Percentiles rank a stretch among this genome's conserved stretches.
Evolutionary conservation across 2,888 invertebrate species (phyloP).

Genomic region (Oxytorus armatus): DNA sequence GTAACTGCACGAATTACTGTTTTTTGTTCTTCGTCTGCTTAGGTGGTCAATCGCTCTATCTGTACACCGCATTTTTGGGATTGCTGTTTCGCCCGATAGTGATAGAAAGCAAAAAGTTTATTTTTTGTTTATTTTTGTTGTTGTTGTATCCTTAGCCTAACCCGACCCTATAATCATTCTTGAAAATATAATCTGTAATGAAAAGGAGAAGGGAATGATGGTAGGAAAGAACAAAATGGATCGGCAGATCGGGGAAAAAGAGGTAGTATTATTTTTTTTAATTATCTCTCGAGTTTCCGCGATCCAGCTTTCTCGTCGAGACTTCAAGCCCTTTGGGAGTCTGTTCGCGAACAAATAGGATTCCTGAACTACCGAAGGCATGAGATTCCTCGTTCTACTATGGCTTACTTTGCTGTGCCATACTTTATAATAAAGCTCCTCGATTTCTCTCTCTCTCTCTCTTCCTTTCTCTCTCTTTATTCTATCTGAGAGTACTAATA

Average conservation of each 20-base stretch:
- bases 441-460: conserved; percentile 4
- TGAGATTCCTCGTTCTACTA: conserved; percentile 10
- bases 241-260: conserved; percentile 10
- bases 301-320: neutral
- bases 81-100: too few relatives aligned
- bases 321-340: conserved; percentile 34
- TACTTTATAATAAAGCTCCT: conserved; percentile 49
- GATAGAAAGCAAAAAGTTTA: too few relatives aligned
- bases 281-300: conserved; percentile 33
- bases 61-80: too few relatives aligned
- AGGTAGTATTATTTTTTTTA: conserved; percentile 48
- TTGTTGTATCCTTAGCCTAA: too few relatives aligned
- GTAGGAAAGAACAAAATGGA: neutral
- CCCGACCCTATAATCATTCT: too few relatives aligned
- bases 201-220: neutral
- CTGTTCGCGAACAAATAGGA: conserved; percentile 35
- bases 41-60: too few relatives aligned
- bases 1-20: too few relatives aligned
- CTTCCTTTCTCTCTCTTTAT: conserved; percentile 3
- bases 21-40: too few relatives aligned
- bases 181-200: neutral
- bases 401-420: conserved; percentile 37
- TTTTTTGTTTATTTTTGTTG: too few relatives aligned
- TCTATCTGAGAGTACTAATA: conserved; percentile 35
- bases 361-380: conserved; percentile 13